phyloP scores from a whole-genome alignment of 2,113 vertebrate genomes.

The Phainopepla nitens region DNA sequence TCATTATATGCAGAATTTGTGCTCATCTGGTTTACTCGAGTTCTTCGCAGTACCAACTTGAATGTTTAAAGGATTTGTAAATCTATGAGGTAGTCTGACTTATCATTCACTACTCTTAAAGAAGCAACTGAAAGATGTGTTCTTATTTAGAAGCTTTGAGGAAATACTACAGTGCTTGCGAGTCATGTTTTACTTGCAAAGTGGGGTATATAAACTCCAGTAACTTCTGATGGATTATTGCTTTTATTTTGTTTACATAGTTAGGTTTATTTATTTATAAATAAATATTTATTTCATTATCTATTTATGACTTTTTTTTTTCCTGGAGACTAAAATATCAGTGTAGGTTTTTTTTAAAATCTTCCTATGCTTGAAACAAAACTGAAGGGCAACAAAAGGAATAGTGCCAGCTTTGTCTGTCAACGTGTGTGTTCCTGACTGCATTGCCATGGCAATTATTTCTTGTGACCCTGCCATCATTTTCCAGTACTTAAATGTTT shows the following conservation, averaged over 20 bases:
- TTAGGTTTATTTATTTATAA: background rate
- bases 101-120: background rate
- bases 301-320: background rate
- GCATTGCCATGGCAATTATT: background rate
- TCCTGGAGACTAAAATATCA: background rate
- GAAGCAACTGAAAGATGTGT: background rate
- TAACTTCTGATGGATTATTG: background rate
- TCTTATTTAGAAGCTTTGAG: background rate
- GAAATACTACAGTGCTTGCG: background rate
- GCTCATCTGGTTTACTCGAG: background rate
- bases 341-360: background rate
- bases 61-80: background rate
- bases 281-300: background rate
- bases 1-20: background rate
- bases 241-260: background rate
- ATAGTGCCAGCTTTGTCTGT: background rate
- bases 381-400: background rate
- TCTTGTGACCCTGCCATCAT: background rate
- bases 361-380: background rate
- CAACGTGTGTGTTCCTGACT: background rate
- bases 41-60: background rate
- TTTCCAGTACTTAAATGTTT: background rate
- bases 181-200: background rate
- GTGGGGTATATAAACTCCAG: background rate
- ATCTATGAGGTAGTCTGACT: background rate